Conservation (phyloP, 2,888 invertebrate species). For the Zootermopsis nevadensis region DNA sequence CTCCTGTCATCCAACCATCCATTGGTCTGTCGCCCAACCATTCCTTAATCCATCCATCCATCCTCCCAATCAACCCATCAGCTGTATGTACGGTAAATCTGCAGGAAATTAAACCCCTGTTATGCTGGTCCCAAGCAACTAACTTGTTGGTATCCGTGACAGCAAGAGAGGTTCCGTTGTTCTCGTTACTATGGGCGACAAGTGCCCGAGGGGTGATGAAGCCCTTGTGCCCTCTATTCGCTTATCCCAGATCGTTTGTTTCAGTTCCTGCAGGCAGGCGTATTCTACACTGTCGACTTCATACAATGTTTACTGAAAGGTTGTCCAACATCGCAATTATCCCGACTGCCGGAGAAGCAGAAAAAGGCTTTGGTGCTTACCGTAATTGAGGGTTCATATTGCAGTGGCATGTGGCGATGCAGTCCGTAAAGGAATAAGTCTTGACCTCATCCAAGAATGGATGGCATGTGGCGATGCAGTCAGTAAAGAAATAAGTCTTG, state of each 20-base stretch:
- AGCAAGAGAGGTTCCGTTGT: background rate
- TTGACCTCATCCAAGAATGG: too few species aligned
- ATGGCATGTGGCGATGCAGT: too few species aligned
- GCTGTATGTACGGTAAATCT: background rate
- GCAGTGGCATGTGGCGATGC: too few species aligned
- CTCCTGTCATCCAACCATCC: too few species aligned
- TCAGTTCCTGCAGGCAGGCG: constrained; percentile 1
- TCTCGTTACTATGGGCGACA: constrained; percentile 7
- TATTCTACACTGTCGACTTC: background rate
- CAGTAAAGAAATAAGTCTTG: too few species aligned
- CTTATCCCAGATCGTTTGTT: constrained; percentile 6
- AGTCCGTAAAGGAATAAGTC: too few species aligned
- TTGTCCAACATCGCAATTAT: background rate
- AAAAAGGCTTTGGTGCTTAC: background rate
- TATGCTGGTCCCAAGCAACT: background rate
- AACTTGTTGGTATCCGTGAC: background rate
- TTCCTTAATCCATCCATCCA: too few species aligned
- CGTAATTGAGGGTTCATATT: too few species aligned
- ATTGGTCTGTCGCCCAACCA: too few species aligned
- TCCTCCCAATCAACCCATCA: too few species aligned
- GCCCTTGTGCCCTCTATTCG: constrained; percentile 3
- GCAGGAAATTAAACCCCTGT: background rate
- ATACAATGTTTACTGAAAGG: background rate
- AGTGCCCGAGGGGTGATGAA: background rate
- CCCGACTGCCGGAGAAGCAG: background rate